Percentiles rank a stretch among this genome's conserved stretches.
phyloP scores from a whole-genome alignment of 2,113 vertebrate species.

The Synodontis membranacea region DNA sequence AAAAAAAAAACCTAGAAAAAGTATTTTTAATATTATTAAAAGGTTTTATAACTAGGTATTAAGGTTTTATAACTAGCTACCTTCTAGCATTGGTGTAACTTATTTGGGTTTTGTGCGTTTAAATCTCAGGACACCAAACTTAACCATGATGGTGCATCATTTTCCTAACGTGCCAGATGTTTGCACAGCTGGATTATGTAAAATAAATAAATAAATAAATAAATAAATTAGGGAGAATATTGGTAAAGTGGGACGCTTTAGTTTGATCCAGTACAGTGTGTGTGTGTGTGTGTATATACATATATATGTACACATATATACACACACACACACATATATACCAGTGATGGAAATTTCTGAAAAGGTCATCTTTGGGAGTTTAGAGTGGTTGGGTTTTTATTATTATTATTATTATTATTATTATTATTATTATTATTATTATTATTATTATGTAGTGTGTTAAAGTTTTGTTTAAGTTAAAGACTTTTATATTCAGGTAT shows the following conservation, averaged over 20 bases:
- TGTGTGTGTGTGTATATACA: too few relatives aligned
- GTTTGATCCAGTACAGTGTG: neutral
- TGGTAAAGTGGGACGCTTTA: neutral
- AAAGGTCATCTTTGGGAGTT: neutral
- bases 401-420: neutral
- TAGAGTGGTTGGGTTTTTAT: too few relatives aligned
- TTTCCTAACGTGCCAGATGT: neutral
- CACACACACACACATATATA: too few relatives aligned
- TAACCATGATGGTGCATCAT: neutral
- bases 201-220: too few relatives aligned
- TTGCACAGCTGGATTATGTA: neutral
- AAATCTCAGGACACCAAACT: neutral
- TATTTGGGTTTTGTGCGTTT: neutral
- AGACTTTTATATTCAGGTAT: neutral
- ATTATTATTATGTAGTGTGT: neutral
- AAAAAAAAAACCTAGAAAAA: neutral
- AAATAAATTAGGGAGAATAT: neutral
- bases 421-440: neutral
- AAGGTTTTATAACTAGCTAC: neutral
- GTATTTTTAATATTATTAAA: neutral
- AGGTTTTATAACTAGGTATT: too few relatives aligned
- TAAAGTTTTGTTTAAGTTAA: neutral
- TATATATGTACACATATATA: too few relatives aligned
- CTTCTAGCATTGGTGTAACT: neutral
- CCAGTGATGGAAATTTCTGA: neutral